Base-by-base conservation (phyloP, 2,888 invertebrate genomes). In the Mesochorus sp. region DNA sequence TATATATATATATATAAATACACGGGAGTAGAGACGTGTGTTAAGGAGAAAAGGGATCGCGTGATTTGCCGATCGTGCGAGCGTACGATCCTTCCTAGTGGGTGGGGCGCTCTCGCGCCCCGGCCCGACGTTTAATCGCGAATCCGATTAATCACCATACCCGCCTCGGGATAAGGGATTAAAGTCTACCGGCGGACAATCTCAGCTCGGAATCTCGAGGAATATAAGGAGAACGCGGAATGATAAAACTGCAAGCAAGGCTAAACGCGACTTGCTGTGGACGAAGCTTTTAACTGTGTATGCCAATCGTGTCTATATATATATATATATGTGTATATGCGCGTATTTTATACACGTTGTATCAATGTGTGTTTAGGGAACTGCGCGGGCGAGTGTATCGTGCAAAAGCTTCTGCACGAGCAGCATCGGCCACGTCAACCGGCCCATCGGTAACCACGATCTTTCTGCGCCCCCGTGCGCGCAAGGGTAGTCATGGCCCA, bases 81-180 rank as follows among this genome's bases (percentile, higher is more conserved):
- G 73, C 61, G 61, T 59, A 57, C 73, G 77, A 80, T 79, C 76
- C 74, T 76, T 81, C 62, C 68, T 14, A 19, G 55, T 44, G 42
- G 28, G 67, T 55, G 28, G 47, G 68, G 39, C 31, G 8, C 66
- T 59, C 62, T 47, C 68, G 75, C 66, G 66, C 72, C 26, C 37
- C 42, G 47, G 31, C 61, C 73, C 66, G 66, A 59, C 72, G 66
- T 76, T 76, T 80, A 80, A 81, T 81, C 81, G 73, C 80, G 59
- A 76, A 55, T 64, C 79, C 81, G 74, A 81, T 81, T 81, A 81
- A 81, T 81, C 81, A 81, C 81, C 72, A 55, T 57, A 73, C 67
- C 67, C n/a, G 26, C 47, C 55, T 55, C 62, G 39, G 76, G 81
- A 81, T 81, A 81, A 81, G 75, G 81, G 76, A 81, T 81, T 81